These are phyloP conservation scores for Halcyon badia DNA, from an alignment of 2,797 vertebrate genomes.

Conservation along the genomic window DNA sequence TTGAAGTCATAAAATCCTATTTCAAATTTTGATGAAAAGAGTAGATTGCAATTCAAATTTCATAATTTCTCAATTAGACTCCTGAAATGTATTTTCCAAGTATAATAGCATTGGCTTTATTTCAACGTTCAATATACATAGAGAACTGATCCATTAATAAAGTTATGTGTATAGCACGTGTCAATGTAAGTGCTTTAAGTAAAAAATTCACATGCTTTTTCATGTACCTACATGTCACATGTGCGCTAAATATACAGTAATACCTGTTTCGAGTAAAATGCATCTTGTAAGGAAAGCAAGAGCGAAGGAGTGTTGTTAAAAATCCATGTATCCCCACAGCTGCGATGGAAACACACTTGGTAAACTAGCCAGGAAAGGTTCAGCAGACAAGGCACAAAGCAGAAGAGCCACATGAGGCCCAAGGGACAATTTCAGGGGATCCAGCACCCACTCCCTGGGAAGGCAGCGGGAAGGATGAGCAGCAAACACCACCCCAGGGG, in stretches of 20 bases:
- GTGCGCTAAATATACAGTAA: not conserved
- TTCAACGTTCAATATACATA: not conserved
- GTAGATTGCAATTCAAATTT: not conserved
- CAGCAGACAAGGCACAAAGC: not conserved
- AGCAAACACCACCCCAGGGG: not conserved
- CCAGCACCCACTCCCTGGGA: not conserved
- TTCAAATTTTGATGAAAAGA: not conserved
- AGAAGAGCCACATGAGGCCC: rapidly evolving
- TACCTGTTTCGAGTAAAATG: not conserved
- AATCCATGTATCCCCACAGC: rapidly evolving
- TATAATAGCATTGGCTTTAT: not conserved
- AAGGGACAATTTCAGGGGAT: not conserved
- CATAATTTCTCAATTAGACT: not conserved
- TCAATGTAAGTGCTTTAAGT: not conserved
- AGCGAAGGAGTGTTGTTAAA: not conserved
- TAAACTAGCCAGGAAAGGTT: not conserved
- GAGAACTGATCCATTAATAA: not conserved
- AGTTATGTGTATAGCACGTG: not conserved
- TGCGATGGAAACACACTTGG: not conserved
- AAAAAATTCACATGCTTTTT: not conserved
- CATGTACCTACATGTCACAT: rapidly evolving
- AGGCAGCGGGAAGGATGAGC: not conserved
- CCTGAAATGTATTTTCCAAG: not conserved
- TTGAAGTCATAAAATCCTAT: not conserved
- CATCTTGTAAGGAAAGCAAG: not conserved